A percentile compares a stretch with the other conserved stretches of the same genome.
These are phyloP conservation scores for Pachyramphus minor DNA, from an alignment of 2,113 vertebrate species.

Conservation along the genomic window DNA sequence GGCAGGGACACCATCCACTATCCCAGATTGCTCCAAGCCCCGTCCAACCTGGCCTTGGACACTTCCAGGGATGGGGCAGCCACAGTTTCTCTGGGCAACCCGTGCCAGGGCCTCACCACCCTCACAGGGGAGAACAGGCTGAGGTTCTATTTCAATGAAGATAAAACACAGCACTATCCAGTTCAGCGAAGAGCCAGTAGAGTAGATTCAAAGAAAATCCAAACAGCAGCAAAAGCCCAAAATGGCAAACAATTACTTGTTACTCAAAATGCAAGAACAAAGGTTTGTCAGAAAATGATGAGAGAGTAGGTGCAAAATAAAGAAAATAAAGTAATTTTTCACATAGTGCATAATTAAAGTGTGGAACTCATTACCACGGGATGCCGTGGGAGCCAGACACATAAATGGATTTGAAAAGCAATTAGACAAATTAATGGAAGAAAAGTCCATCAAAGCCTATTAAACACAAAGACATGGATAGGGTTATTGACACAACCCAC, in stretches of 20 bases:
- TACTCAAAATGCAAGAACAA: background rate
- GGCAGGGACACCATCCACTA: background rate
- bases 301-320: constrained; percentile 27
- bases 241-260: background rate
- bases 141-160: background rate
- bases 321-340: constrained; percentile 34
- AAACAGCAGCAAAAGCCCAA: background rate
- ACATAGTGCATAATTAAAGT: constrained; percentile 16
- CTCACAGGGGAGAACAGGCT: background rate
- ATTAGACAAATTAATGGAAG: constrained; percentile 54
- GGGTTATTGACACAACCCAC: background rate
- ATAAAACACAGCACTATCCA: background rate
- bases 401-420: constrained; percentile 37
- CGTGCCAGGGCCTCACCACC: background rate
- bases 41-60: background rate
- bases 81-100: background rate
- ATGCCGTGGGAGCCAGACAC: constrained; percentile 23
- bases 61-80: background rate
- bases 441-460: constrained; percentile 28
- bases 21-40: background rate
- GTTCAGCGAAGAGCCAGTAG: accelerated
- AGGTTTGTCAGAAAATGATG: background rate
- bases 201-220: accelerated
- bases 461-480: background rate
- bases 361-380: constrained; percentile 21